phyloP scores from a whole-genome alignment of 1,140 invertebrate genomes.

The Lordiphosa clarofinis region DNA sequence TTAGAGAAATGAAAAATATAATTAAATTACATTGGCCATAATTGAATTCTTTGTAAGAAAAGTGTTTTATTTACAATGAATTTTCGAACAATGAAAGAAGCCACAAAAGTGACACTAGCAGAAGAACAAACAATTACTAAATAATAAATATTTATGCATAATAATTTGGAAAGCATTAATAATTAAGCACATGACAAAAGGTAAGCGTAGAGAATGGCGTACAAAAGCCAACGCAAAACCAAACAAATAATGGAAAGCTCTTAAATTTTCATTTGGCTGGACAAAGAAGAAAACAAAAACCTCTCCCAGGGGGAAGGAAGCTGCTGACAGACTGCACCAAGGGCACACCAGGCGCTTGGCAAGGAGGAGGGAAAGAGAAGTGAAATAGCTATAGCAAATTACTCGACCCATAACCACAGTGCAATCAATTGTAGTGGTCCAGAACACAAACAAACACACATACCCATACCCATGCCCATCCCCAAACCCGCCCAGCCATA shows the following conservation, averaged over 20 bases:
- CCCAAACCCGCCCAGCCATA: conserved; percentile 4
- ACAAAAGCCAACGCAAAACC: conserved; percentile 13
- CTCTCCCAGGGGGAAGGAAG: conserved; percentile 4
- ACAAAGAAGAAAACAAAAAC: conserved; percentile 18
- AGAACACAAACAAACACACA: conserved; percentile 35
- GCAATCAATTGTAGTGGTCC: conserved; percentile 70
- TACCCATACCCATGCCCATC: conserved; percentile 13
- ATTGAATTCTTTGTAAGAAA: too few species aligned
- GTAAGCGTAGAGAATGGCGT: conserved; percentile 7
- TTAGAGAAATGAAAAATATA: too few species aligned
- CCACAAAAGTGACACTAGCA: conserved; percentile 25
- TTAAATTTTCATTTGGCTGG: conserved; percentile 62
- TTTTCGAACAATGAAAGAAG: conserved; percentile 2
- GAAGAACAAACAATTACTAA: not conserved
- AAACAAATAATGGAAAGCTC: conserved; percentile 65
- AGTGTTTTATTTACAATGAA: too few species aligned
- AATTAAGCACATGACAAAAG: conserved; percentile 20
- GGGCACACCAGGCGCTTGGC: not conserved
- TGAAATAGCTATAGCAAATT: conserved; percentile 51
- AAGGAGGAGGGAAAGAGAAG: conserved; percentile 5
- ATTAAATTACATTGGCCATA: too few species aligned
- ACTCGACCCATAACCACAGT: conserved; percentile 63
- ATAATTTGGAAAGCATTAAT: conserved; percentile 27
- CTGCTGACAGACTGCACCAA: conserved; percentile 33
- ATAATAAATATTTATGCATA: conserved; percentile 10